Conservation (phyloP, 2,888 invertebrate species). For the Ecliptopera silaceata region DNA sequence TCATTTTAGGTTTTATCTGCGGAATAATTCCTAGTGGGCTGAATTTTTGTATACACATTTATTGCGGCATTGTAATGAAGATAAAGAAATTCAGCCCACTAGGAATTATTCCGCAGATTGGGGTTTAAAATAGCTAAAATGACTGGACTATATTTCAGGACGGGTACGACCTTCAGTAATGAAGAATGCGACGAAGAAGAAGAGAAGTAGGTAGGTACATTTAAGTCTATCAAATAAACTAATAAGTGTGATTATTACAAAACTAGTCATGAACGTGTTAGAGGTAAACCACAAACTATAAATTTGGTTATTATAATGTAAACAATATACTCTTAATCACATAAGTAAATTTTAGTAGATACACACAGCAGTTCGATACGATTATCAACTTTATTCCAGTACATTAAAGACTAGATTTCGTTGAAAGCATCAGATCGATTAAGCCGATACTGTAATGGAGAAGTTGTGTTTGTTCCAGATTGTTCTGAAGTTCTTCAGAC, state of each 20-base stretch:
- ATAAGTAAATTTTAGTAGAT: conserved; percentile 2
- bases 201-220: no score
- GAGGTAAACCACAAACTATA: background rate
- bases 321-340: background rate
- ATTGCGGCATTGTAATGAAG: no score
- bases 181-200: no score
- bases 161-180: no score
- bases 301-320: background rate
- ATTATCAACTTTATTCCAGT: conserved; percentile 3
- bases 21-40: no score
- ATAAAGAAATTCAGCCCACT: no score
- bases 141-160: no score
- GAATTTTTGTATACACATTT: no score
- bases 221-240: no score
- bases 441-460: conserved; percentile 56
- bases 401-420: conserved; percentile 1
- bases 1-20: no score
- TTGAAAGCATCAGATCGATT: conserved; percentile 43
- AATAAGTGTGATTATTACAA: background rate
- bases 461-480: conserved; percentile 57
- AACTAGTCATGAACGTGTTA: background rate
- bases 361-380: background rate
- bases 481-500: conserved; percentile 45
- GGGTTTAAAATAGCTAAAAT: no score
- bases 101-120: no score